Base-by-base conservation (phyloP, 2,113 vertebrate genomes). In the Nicator chloris region DNA sequence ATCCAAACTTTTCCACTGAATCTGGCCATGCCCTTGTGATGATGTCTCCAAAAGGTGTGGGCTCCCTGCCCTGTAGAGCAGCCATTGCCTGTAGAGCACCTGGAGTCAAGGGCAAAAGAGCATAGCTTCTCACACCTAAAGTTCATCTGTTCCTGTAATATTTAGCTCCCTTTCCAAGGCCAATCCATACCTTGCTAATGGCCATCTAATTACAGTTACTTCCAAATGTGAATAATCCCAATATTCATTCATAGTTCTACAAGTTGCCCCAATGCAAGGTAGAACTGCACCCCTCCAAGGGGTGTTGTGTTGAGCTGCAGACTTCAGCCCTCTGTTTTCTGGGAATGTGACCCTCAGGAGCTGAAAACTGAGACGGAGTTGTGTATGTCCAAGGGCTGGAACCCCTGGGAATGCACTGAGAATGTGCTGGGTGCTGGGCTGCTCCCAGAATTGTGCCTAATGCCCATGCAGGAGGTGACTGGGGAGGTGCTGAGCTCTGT, bases 331-430 rank as follows among this genome's bases (percentile, higher is more conserved):
- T 47, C 3, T 1, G 22, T 24, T 50, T 61, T 16, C 70, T 26
- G 64, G 35, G 37, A 42, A 23, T 4, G 0, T 39, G 7, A 10
- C 20, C 37, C 21, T 54, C 10, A 1, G 54, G 17, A 50, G 11
- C n/a, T 50, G 61, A 16, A 35, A 80, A 23, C 23, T 21, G 6
- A 9, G n/a, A 4, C 13, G 0, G 24, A 35, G 33, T 9, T 16
- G 5, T 5, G 0, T 4, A 3, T 47, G 1, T 6, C 42, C 6
- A 13, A 24, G 44, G 60, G 31, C 59, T 70, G 89, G 45, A 51
- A 37, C 7, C 15, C 5, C 10, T 16, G 53, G 7, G 47, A 7
- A 51, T 7, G 40, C 0, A 0, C 26, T n/a, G 19, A 10, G 65
- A 60, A 20, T 30, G 64, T 5, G 3, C 50, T 31, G 37, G 10